phyloP scores from a whole-genome alignment of 37 sponge, comb jelly and placozoan species.

The Chondrosia reniformis region DNA sequence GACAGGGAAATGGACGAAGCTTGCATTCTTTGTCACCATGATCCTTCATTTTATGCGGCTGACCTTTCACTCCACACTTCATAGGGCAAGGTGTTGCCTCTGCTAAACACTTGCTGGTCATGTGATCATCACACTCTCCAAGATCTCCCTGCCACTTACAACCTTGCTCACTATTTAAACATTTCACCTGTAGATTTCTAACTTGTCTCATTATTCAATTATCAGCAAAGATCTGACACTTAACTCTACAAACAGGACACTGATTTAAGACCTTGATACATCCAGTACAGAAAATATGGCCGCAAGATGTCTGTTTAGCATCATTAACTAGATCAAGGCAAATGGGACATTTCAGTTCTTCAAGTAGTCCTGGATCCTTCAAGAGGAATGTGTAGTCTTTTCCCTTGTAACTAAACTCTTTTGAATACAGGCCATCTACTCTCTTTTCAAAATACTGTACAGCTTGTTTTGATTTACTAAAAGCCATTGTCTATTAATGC shows the following conservation, averaged over 20 bases:
- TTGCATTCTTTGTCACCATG: slow-evolving; percentile 27
- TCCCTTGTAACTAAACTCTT: slow-evolving; percentile 6
- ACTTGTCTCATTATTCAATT: slow-evolving; percentile 25
- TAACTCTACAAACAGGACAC: background rate
- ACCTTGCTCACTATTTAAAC: slow-evolving; percentile 35
- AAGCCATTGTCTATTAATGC: too few species aligned
- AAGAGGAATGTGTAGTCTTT: background rate
- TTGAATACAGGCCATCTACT: too few species aligned
- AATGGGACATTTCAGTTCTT: slow-evolving; percentile 20
- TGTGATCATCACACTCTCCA: slow-evolving; percentile 22
- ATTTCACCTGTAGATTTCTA: slow-evolving; percentile 33
- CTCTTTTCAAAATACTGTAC: too few species aligned
- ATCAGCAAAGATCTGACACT: slow-evolving; percentile 29
- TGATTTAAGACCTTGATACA: background rate
- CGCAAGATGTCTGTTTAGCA: slow-evolving; percentile 10
- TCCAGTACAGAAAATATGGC: background rate
- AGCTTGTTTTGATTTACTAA: too few species aligned
- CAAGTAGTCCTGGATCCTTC: background rate
- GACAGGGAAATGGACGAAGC: slow-evolving; percentile 22
- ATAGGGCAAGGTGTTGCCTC: slow-evolving; percentile 16
- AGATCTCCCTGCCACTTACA: slow-evolving; percentile 51
- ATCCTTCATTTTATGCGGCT: background rate
- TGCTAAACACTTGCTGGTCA: slow-evolving; percentile 15
- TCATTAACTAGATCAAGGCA: slow-evolving; percentile 6
- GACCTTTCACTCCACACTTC: slow-evolving; percentile 8